Evolutionary conservation across 2,888 invertebrate genomes (phyloP).

Genomic region (Arctia plantaginis): DNA sequence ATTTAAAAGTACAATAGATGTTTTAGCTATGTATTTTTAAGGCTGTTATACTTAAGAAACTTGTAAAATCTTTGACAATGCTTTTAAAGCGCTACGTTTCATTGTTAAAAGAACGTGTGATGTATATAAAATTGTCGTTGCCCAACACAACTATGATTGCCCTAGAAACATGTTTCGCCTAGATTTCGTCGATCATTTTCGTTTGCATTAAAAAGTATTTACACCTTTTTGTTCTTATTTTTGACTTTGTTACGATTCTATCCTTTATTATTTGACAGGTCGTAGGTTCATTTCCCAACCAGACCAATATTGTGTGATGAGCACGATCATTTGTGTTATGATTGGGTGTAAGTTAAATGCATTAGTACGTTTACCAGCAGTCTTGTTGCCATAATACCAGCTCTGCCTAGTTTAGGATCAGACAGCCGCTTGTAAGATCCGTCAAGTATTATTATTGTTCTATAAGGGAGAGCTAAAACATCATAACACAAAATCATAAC

Average conservation of each 20-base stretch:
- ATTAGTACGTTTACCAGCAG: background rate
- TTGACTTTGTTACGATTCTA: conserved; percentile 57
- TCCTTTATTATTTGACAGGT: conserved; percentile 21
- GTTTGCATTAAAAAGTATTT: conserved; percentile 62
- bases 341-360: background rate
- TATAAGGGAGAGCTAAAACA: background rate
- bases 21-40: conserved; percentile 5
- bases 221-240: conserved; percentile 59
- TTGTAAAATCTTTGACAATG: conserved; percentile 38
- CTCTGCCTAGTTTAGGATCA: background rate
- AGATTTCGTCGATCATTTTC: conserved; percentile 52
- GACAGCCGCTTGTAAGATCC: background rate
- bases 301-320: background rate
- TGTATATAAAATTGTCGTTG: conserved; percentile 71
- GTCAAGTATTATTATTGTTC: background rate
- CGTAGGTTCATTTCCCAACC: background rate
- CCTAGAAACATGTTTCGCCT: conserved; percentile 62
- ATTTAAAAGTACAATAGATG: background rate
- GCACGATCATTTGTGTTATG: background rate
- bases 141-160: conserved; percentile 65
- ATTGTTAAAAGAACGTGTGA: conserved; percentile 60
- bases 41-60: background rate
- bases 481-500: background rate
- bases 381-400: background rate
- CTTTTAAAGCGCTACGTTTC: conserved; percentile 53